Percentiles rank a stretch among this genome's conserved stretches.
phyloP scores from a whole-genome alignment of 1,140 invertebrate genomes.

The Hycleus cichorii region DNA sequence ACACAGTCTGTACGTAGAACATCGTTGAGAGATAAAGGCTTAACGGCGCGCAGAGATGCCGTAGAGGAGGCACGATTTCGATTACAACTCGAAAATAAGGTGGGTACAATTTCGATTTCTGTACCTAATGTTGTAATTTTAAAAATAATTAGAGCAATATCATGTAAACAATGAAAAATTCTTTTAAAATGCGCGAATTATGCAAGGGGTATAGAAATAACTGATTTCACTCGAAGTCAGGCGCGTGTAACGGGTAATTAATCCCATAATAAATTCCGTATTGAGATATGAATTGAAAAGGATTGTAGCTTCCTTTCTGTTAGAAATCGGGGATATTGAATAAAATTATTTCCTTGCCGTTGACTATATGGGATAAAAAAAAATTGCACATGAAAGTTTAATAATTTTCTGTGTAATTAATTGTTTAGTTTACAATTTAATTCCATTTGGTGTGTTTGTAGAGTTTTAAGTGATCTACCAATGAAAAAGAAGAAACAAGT shows the following conservation, averaged over 20 bases:
- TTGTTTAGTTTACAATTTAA: background rate
- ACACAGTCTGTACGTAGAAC: constrained; percentile 88
- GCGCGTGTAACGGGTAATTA: too few relatives aligned
- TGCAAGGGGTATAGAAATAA: too few relatives aligned
- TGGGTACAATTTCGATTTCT: background rate
- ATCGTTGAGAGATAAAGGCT: constrained; percentile 87
- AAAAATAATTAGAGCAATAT: background rate
- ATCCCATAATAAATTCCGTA: too few relatives aligned
- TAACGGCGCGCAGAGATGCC: constrained; percentile 92
- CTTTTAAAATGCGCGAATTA: too few relatives aligned
- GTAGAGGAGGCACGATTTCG: constrained; percentile 80
- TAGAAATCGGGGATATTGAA: background rate
- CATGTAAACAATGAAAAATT: too few relatives aligned
- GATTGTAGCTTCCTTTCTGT: background rate
- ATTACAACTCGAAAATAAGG: constrained; percentile 55
- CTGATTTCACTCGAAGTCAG: too few relatives aligned
- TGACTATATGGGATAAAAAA: constrained; percentile 29
- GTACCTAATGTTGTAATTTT: background rate
- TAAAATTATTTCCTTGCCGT: constrained; percentile 30
- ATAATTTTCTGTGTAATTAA: background rate
- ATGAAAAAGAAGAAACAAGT: constrained; percentile 24
- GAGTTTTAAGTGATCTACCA: background rate
- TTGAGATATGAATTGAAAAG: too few relatives aligned
- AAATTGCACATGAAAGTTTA: constrained; percentile 21
- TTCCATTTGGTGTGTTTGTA: background rate